Base-by-base conservation (phyloP, 2,113 vertebrate species). In the Scolopax mira region DNA sequence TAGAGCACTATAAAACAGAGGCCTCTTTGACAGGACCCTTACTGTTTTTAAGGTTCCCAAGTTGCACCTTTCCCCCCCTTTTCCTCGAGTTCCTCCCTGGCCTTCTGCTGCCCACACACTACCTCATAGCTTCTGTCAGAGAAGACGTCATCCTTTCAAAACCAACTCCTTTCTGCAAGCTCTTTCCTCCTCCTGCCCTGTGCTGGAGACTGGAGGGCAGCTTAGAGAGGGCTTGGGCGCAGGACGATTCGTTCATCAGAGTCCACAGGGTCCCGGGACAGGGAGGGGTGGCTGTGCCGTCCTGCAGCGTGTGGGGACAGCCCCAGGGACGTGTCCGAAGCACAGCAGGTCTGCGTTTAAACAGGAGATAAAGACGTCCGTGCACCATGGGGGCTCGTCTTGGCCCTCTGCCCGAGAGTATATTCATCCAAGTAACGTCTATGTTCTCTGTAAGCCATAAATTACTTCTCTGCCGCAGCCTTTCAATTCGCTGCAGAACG, bases 391-490 rank as follows among this genome's bases (percentile, higher is more conserved):
- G 42, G 64, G 42, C 85, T 90, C 44, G 49, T 42, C 60, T 54
- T 95, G 88, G 87, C 85, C 67, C 71, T 85, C 55, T 33, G 91
- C 88, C 80, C 41, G 39, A 70, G 66, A n/a, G 33, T 12, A 48
- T 78, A 70, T 95, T 96, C 75, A 67, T 85, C 64, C 60, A 61
- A 79, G 85, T 85, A 79, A 77, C 65, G 87, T 16, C 85, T 66
- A 14, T 46, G 78, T 79, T 94, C 82, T 88, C 60, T 18, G 42
- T 55, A 82, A 5, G 0, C 79, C 64, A 41, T 86, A 49, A 91
- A 71, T 71, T 79, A 88, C 42, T 88, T 66, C 65, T 71, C 75
- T 61, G 90, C 95, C 51, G 75, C 88, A 93, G 85, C 72, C 64
- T 80, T 60, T 90, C 79, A 66, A 7, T 71, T 88, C 55, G 4